Conservation (phyloP, 2,797 vertebrate species). For the Macropus fuliginosus region DNA sequence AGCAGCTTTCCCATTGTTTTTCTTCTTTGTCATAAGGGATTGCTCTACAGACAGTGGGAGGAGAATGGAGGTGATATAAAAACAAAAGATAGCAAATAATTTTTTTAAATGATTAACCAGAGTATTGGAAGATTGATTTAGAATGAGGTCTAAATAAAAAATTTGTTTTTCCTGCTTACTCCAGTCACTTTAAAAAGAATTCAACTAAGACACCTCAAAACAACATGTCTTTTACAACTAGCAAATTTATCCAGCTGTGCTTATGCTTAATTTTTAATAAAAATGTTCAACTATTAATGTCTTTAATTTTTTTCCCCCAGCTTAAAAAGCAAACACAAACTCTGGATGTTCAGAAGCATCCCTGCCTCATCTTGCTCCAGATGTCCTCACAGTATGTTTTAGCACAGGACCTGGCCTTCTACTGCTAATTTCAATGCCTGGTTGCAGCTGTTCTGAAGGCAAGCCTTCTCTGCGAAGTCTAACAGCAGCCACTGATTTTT, state of each 20-base stretch:
- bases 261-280: slow-evolving; percentile 37
- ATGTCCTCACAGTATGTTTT: slow-evolving; percentile 21
- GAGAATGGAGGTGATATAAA: not conserved
- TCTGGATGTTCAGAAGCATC: slow-evolving; percentile 16
- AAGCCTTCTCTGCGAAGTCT: slow-evolving; percentile 25
- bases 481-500: slow-evolving; percentile 21
- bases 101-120: slow-evolving; percentile 32
- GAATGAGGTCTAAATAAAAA: slow-evolving; percentile 34
- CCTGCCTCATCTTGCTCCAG: slow-evolving; percentile 27
- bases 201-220: slow-evolving; percentile 38
- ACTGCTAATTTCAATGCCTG: slow-evolving; percentile 20
- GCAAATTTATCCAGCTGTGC: slow-evolving; percentile 2
- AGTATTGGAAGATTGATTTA: not conserved
- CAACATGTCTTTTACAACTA: slow-evolving; percentile 38
- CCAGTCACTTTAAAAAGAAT: not conserved
- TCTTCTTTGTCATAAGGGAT: not conserved
- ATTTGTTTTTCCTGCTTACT: slow-evolving; percentile 26
- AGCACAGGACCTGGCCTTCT: slow-evolving; percentile 27
- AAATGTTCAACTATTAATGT: slow-evolving; percentile 13
- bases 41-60: not conserved
- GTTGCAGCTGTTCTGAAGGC: slow-evolving; percentile 49
- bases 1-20: not conserved
- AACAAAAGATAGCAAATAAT: not conserved
- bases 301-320: slow-evolving; percentile 40
- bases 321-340: not conserved